Evolutionary conservation across 2,888 invertebrate species (phyloP).

Genomic region (Epirrhoe alternata): DNA sequence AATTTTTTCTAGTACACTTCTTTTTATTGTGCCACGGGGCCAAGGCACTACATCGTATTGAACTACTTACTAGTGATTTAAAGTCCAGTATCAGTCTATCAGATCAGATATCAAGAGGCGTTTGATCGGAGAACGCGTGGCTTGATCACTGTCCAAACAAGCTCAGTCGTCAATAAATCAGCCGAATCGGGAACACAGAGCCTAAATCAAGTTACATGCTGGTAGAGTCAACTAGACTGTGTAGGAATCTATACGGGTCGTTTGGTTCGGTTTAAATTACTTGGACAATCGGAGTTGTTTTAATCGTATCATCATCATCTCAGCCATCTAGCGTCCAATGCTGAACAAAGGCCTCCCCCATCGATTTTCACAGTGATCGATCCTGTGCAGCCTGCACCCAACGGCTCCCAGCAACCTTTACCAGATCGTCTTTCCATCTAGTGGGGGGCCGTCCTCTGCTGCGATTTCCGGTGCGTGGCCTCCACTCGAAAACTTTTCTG

Average conservation of each 20-base stretch:
- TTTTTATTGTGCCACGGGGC: background rate
- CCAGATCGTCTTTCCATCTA: too few species aligned
- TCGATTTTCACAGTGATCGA: too few species aligned
- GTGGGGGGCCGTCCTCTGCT: too few species aligned
- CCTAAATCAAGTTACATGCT: constrained; percentile 20
- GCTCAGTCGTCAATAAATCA: constrained; percentile 27
- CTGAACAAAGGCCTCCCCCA: too few species aligned
- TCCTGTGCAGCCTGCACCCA: too few species aligned
- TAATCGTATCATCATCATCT: background rate
- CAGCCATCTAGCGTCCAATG: background rate
- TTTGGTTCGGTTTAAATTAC: constrained; percentile 4
- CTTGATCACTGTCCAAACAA: constrained; percentile 29
- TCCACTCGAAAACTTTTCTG: too few species aligned
- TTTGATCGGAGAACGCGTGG: constrained; percentile 11
- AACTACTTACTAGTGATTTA: constrained; percentile 8
- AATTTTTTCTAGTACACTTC: too few species aligned
- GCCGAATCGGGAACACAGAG: constrained; percentile 22
- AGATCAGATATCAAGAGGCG: constrained; percentile 15
- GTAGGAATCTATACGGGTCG: background rate
- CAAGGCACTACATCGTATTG: background rate
- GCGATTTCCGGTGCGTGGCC: too few species aligned
- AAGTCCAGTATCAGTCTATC: background rate
- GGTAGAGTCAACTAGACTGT: background rate
- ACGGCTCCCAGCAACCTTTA: too few species aligned
- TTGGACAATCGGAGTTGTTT: too few species aligned